Evolutionary conservation across 2,113 vertebrate genomes (phyloP), one percentile per base, ranked within the genome.

Genomic region (Himantopus leucocephalus): DNA sequence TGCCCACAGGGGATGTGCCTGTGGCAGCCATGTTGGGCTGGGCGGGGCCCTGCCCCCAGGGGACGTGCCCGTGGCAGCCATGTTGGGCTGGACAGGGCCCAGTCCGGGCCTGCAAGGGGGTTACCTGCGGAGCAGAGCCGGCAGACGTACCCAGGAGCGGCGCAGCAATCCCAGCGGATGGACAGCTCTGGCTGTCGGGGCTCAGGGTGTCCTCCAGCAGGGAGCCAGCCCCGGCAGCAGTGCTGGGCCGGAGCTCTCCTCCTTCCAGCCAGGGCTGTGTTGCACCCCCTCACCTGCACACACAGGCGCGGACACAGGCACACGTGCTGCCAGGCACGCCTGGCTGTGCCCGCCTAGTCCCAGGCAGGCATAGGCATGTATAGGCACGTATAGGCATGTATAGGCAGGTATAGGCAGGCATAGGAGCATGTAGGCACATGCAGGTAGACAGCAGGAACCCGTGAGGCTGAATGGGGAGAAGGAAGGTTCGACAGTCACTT

Each of bases 391-490:
- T 37, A 37, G 37, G 37, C 37, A 37, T 3, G 6, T 34, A 6
- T 9, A 34, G 27, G 64, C 41, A 45, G 9, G 27, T 53, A 53
- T 29, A 15, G 75, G 52, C 53, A 45, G 12, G 35, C 37, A 6
- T 3, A 9, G 0, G 11, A 1, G 2, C 24, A 2, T 7, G 20
- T 35, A 18, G 32, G 56, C 35, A 8, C 30, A 4, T 4, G 10
- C 26, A 6, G 30, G 71, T 15, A 8, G 72, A 6, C 30, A 8
- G 35, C 53, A 11, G 26, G 50, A 48, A 17, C 7, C 30, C 2
- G 2, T 10, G 35, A 30, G 59, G 43, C 52, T 22, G 35, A 12
- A 10, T 0, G 3, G 43, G 37, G 26, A 22, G 47, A 19, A 50
- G 35, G 15, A 9, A 41, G 37, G 37, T 41, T 23, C 5, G n/a